Base-by-base conservation (phyloP, 2,113 vertebrate genomes). In the Trinectes maculatus region DNA sequence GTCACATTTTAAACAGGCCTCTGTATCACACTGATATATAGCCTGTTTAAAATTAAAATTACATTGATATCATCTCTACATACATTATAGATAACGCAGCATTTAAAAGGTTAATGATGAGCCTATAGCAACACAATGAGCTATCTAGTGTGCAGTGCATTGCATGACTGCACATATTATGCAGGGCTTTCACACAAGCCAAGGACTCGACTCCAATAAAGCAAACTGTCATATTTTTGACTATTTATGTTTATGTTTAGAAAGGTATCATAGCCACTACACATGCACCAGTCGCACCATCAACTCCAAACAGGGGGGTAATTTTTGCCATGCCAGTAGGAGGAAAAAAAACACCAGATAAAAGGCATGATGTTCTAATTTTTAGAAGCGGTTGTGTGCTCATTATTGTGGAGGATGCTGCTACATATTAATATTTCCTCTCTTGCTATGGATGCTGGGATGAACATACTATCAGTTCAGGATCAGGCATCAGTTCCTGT, bases 101-200 rank as follows among this genome's bases (percentile, higher is more conserved):
- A 62, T 51, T 79, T 68, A 19, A 48, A 79, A 70, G 55, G 48
- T 74, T 52, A 65, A 72, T 61, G 39, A 51, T 47, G 52, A 44
- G 29, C 26, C 33, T 25, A 51, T 8, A 16, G 25, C 43, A 33
- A 58, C 31, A 29, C 40, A 48, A 65, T 48, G 3, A 48, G 12
- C 8, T 53, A 31, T 40, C 36, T 31, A 49, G 5, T 31, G 18
- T 8, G 31, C 43, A 39, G 16, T 0, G 0, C 16, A 49, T 16
- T 36, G 22, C n/a, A n/a, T 34, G 22, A 43, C 33, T 22, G 11
- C 21, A 39, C 16, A 40, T 26, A 52, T 22, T 57, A 39, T 46
- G 36, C 18, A 34, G 15, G 22, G 10, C 5, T 58, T 33, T 28
- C n/a, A 43, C 7, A 46, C 46, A 53, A 43, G 56, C 49, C 33